Percentiles rank a stretch among this genome's conserved stretches.
These are phyloP conservation scores for Heliconius aoede DNA, from an alignment of 2,888 invertebrate species.

Conservation along the genomic window DNA sequence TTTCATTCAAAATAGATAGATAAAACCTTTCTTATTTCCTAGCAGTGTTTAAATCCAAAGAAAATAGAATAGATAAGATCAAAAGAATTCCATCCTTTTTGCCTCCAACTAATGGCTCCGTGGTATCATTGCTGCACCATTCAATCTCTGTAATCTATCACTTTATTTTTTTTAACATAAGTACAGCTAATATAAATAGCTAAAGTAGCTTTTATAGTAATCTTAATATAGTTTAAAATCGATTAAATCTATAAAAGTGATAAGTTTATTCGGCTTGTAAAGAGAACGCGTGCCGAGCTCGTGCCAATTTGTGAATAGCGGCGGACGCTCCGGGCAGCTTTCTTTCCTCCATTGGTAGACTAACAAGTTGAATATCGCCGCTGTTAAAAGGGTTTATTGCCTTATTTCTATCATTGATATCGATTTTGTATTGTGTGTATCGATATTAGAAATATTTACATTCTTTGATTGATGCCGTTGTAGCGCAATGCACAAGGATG, in stretches of 20 bases:
- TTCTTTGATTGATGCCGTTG: no score
- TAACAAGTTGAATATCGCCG: slow-evolving; percentile 79
- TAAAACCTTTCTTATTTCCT: slow-evolving; percentile 46
- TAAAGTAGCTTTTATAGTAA: slow-evolving; percentile 37
- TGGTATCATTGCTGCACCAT: slow-evolving; percentile 74
- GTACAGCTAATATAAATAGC: slow-evolving; percentile 40
- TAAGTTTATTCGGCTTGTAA: slow-evolving; percentile 53
- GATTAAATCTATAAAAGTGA: slow-evolving; percentile 41
- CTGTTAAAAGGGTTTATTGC: slow-evolving; percentile 63
- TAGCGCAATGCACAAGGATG: no score
- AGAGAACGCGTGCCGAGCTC: slow-evolving; percentile 77
- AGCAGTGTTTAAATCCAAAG: slow-evolving; percentile 43
- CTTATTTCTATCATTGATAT: slow-evolving; percentile 55
- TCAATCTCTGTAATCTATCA: slow-evolving; percentile 74
- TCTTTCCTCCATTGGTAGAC: slow-evolving; percentile 81
- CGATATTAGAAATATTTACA: not conserved
- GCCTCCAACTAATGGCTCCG: slow-evolving; percentile 69
- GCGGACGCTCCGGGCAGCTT: slow-evolving; percentile 79
- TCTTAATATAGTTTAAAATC: slow-evolving; percentile 50
- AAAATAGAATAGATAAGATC: slow-evolving; percentile 58
- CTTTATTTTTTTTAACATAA: slow-evolving; percentile 42
- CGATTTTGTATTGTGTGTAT: slow-evolving; percentile 50
- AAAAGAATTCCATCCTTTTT: slow-evolving; percentile 71
- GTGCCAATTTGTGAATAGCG: slow-evolving; percentile 83
- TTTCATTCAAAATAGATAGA: slow-evolving; percentile 38